Conservation (phyloP, 2,888 invertebrate species). For the Ophioninae sp. region DNA sequence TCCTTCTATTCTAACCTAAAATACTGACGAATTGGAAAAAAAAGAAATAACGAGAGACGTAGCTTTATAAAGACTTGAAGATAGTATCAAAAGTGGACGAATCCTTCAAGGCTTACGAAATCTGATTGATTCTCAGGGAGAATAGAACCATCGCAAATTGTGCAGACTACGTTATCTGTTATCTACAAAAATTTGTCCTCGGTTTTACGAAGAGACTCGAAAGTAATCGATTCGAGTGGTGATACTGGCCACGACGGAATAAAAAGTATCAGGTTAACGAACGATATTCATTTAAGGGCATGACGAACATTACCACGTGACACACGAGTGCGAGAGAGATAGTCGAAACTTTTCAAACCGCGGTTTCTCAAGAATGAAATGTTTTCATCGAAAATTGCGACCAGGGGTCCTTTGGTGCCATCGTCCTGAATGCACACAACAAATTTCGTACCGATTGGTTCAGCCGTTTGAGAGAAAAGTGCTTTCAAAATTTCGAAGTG, state of each 20-base stretch:
- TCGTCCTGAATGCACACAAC: no score
- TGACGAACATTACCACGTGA: no score
- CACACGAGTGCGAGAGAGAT: no score
- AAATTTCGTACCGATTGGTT: no score
- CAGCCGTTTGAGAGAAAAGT: no score
- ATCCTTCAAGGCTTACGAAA: constrained; percentile 34
- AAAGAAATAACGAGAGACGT: constrained; percentile 28
- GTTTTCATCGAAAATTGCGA: no score
- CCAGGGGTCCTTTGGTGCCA: no score
- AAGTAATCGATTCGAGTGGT: constrained; percentile 61
- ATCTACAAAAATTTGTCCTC: constrained; percentile 65
- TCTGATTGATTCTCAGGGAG: not conserved
- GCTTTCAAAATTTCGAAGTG: no score
- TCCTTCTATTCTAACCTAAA: constrained; percentile 59
- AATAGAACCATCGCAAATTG: no score
- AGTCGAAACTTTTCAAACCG: no score
- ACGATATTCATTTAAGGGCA: constrained; percentile 29
- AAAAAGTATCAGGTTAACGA: constrained; percentile 30
- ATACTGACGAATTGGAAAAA: constrained; percentile 64
- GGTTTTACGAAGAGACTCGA: constrained; percentile 47
- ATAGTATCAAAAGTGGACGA: constrained; percentile 15
- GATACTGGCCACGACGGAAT: constrained; percentile 65
- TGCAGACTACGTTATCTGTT: constrained; percentile 39
- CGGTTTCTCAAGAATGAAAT: no score
- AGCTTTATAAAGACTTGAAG: constrained; percentile 28